These are phyloP conservation scores for Aplodontia rufa DNA, from an alignment of 2,113 vertebrate genomes.

Conservation along the genomic window DNA sequence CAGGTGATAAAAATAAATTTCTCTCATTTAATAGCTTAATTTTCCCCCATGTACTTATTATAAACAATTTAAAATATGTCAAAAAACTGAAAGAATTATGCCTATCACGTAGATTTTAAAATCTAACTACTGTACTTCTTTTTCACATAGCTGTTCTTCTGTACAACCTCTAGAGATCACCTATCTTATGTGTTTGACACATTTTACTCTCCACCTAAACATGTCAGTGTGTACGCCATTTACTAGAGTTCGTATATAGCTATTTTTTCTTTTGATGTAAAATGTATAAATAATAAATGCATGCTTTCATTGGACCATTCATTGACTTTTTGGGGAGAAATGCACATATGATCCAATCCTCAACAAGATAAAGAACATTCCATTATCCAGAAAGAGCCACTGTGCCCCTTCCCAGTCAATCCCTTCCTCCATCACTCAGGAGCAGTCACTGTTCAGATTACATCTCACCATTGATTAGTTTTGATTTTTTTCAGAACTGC, in stretches of 20 bases:
- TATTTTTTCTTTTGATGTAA: constrained; percentile 1
- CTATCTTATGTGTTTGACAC: not conserved
- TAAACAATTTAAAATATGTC: not conserved
- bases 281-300: not conserved
- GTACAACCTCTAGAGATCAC: not conserved
- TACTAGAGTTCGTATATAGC: not conserved
- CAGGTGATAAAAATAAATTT: not conserved
- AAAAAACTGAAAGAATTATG: not conserved
- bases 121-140: not conserved
- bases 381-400: not conserved
- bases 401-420: not conserved
- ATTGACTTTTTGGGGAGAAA: not conserved
- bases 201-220: not conserved
- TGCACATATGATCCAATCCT: not conserved
- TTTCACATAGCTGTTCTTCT: not conserved
- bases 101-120: not conserved
- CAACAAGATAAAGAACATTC: not conserved
- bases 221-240: not conserved
- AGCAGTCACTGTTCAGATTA: not conserved
- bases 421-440: not conserved
- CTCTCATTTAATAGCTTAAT: not conserved
- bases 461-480: not conserved
- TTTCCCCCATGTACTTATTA: not conserved
- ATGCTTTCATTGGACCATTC: not conserved
- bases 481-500: not conserved